Base-by-base conservation (phyloP, 2,797 vertebrate species). In the Mycteria americana region DNA sequence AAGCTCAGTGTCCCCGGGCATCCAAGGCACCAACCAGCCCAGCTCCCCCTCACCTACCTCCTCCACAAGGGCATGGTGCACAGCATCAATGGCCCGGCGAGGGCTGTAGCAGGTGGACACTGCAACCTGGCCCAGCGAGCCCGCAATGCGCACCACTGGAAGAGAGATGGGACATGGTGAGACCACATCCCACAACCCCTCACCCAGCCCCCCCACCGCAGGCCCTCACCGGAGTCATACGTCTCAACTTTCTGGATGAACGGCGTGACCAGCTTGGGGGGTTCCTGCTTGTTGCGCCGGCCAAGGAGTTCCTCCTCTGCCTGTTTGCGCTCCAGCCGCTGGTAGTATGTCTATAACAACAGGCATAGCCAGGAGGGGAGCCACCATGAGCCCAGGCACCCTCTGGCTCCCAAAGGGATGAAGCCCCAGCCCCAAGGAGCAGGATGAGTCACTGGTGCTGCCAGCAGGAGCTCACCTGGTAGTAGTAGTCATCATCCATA, bases 31-130 rank as follows among this genome's bases (percentile, higher is more conserved):
- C 41, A 35, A 1, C 4, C 25, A 59, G 33, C 46, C 59, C 2
- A 0, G n/a, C 14, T 31, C 10, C 24, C 13, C 11, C 22, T 39
- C 57, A 90, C 97, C 59, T 96, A 98, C 98, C 98, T 98, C 98
- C 80, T 98, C 98, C 63, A 97, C 78, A 1, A 97, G 88, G 68
- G 98, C 97, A 3, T 98, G 98, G 56, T 99, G 98, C 74, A 99
- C 99, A 0, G 99, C 99, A 45, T 99, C 97, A 7, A 99, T 99
- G 95, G 99, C 99, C 21, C 99, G 97, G 18, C 99, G 99, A 56
- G 99, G 99, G 73, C 99, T 99, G 97, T 99, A 99, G 97, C 99
- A 99, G 0, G 99, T 99, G 3, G 99, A 99, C 81, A 99, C 98
- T 0, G 99, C 99, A 2, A 99, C 99, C 96, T 99, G 99, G 92